A percentile compares a stretch with the other conserved stretches of the same genome.
phyloP scores from a whole-genome alignment of 2,113 vertebrate genomes.

The Semicossyphus pulcher region DNA sequence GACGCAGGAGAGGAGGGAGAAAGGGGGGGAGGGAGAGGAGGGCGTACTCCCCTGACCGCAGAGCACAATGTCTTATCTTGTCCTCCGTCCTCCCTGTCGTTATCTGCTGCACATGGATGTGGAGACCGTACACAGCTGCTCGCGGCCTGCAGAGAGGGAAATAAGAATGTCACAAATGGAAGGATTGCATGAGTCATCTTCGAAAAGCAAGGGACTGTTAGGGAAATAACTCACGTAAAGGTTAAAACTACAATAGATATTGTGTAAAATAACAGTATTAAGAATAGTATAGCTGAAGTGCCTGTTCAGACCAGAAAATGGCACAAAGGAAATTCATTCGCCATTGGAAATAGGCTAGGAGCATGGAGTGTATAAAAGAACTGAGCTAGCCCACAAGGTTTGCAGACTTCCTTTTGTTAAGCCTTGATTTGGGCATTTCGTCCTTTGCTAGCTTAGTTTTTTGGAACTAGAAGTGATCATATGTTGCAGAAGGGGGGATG shows the following conservation, averaged over 20 bases:
- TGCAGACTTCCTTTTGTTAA: too few species aligned
- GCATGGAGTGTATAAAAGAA: neutral
- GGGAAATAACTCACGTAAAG: conserved; percentile 1
- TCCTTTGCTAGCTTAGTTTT: too few species aligned
- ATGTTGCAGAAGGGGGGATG: too few species aligned
- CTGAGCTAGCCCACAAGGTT: too few species aligned
- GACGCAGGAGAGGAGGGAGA: conserved; percentile 61
- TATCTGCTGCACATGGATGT: conserved; percentile 66
- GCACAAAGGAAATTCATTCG: neutral
- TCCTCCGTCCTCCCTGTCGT: conserved; percentile 67
- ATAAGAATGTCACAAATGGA: conserved; percentile 5
- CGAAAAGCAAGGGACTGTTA: neutral
- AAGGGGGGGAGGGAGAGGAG: conserved; percentile 54
- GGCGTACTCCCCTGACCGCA: conserved; percentile 70
- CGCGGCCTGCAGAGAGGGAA: conserved; percentile 12
- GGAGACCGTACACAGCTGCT: conserved; percentile 43
- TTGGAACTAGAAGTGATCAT: too few species aligned
- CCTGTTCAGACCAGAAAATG: neutral
- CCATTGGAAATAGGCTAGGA: neutral
- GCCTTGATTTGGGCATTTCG: too few species aligned
- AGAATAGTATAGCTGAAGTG: neutral
- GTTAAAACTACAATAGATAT: neutral
- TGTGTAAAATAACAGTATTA: neutral
- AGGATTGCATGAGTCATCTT: neutral
- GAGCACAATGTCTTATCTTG: conserved; percentile 79